Evolutionary conservation across 2,113 vertebrate genomes (phyloP).

Genomic region (Triplophysa tibetana): DNA sequence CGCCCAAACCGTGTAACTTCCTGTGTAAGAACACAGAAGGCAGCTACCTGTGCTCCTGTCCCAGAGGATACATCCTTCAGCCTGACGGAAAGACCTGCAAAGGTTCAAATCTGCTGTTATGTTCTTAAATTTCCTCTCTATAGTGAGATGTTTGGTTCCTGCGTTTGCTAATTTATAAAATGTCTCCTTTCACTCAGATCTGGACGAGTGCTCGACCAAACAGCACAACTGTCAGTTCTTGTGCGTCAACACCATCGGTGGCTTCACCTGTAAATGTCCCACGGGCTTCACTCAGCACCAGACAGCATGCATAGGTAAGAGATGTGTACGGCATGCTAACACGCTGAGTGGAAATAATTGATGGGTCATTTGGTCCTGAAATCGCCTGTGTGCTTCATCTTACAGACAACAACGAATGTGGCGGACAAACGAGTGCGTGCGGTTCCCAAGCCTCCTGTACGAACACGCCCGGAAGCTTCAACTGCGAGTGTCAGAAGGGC

Average conservation of each 20-base stretch:
- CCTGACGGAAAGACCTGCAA: constrained; percentile 91
- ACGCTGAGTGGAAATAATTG: constrained; percentile 4
- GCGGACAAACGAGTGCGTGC: constrained; percentile 75
- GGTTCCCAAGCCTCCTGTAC: constrained; percentile 82
- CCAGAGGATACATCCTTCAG: constrained; percentile 87
- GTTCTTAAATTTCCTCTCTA: background rate
- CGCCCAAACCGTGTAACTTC: constrained; percentile 89
- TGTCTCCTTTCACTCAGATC: constrained; percentile 70
- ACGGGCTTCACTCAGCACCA: constrained; percentile 90
- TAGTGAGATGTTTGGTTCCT: too few species aligned
- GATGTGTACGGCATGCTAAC: background rate
- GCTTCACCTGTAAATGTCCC: constrained; percentile 92
- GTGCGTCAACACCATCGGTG: constrained; percentile 87
- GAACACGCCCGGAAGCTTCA: constrained; percentile 89
- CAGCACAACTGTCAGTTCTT: constrained; percentile 97
- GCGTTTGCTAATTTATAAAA: background rate
- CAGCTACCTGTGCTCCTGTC: constrained; percentile 92
- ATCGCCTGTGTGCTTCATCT: constrained; percentile 28
- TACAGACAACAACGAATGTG: constrained; percentile 89
- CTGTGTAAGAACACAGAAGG: constrained; percentile 95
- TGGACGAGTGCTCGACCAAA: constrained; percentile 93
- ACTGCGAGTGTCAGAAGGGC: constrained; percentile 89
- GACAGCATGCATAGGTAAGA: constrained; percentile 89
- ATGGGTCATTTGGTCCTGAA: background rate
- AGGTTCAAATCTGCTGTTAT: constrained; percentile 72